phyloP scores from a whole-genome alignment of 2,888 invertebrate genomes.

The Celastrina argiolus region DNA sequence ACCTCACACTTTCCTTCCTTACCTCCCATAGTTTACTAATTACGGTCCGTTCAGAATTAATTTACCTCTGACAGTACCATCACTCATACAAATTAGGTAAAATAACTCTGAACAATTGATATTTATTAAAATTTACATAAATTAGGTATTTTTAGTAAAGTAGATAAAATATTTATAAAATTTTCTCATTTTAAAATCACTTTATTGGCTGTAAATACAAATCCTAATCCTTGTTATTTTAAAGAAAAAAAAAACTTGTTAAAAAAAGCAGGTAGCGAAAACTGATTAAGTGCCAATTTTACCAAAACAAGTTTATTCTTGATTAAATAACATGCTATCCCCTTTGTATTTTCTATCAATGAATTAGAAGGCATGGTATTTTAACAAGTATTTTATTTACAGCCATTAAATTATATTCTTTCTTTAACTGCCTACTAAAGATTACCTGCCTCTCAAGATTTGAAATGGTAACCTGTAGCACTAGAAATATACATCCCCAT shows the following conservation, averaged over 20 bases:
- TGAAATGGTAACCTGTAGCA: conserved; percentile 34
- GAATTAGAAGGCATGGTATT: no score
- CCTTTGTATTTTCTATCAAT: no score
- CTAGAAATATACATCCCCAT: conserved; percentile 24
- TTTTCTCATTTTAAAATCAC: background rate
- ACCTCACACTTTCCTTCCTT: no score
- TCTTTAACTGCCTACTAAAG: conserved; percentile 33
- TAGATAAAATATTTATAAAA: background rate
- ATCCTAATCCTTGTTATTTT: background rate
- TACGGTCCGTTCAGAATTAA: no score
- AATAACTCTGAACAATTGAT: no score
- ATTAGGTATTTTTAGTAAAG: background rate
- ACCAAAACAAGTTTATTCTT: no score
- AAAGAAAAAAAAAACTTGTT: background rate
- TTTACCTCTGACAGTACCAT: no score
- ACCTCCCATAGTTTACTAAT: no score
- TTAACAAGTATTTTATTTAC: background rate
- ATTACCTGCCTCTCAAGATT: conserved; percentile 30
- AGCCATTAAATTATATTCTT: conserved; percentile 22
- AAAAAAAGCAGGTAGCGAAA: background rate
- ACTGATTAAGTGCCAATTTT: no score
- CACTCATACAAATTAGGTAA: no score
- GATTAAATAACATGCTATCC: no score
- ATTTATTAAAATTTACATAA: background rate
- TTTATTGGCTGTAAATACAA: conserved; percentile 4